These are phyloP conservation scores for Xenopus tropicalis DNA, from an alignment of 2,113 vertebrate genomes.

Conservation along the genomic window UCB_Xtro_10.0 CM004444.2:99837501-99838000, in stretches of 20 bases:
- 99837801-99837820: too few species aligned
- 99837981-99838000: too few species aligned
- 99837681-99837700: neutral
- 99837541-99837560: constrained; percentile 15
- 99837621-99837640: constrained; percentile 17
- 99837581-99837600: constrained; percentile 13
- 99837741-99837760: constrained; percentile 14
- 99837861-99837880: too few species aligned
- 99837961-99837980: too few species aligned
- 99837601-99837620: constrained; percentile 11
- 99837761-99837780: neutral
- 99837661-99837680: neutral
- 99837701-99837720: neutral
- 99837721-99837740: neutral
- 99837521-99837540: neutral
- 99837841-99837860: neutral
- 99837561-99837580: constrained; percentile 10
- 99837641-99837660: neutral
- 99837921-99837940: too few species aligned
- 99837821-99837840: neutral
- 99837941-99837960: too few species aligned
- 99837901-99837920: too few species aligned
- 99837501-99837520: too few species aligned
- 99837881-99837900: too few species aligned
- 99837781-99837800: neutral